Conservation (phyloP, 1,140 invertebrate genomes). For the Drosophila ogumai region DNA sequence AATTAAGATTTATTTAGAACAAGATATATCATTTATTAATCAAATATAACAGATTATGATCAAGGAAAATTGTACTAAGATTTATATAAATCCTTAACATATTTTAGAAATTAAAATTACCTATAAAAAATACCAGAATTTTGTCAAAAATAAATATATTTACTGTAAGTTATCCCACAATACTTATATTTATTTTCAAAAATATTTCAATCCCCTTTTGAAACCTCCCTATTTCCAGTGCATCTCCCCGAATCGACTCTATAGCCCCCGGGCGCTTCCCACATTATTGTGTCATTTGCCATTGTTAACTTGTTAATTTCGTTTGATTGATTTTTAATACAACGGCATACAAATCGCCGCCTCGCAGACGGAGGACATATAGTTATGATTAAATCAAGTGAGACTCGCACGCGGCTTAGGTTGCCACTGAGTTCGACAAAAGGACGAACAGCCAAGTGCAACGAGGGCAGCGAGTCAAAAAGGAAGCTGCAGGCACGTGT, state of each 20-base stretch:
- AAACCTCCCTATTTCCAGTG: not conserved
- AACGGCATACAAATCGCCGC: slow-evolving; percentile 52
- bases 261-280: slow-evolving; percentile 65
- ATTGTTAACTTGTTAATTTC: slow-evolving; percentile 84
- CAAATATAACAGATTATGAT: not conserved
- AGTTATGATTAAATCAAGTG: slow-evolving; percentile 80
- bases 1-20: not conserved
- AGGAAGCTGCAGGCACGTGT: slow-evolving; percentile 78
- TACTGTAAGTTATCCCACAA: not conserved
- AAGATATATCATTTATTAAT: not conserved
- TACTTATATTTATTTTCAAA: not conserved
- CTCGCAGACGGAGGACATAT: slow-evolving; percentile 43
- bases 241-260: slow-evolving; percentile 14
- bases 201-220: not conserved
- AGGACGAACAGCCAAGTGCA: slow-evolving; percentile 65
- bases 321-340: slow-evolving; percentile 81
- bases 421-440: slow-evolving; percentile 40
- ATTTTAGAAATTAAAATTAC: too few relatives aligned
- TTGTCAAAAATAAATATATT: not conserved
- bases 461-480: slow-evolving; percentile 66
- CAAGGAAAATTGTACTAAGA: not conserved
- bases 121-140: too few relatives aligned
- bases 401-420: slow-evolving; percentile 71
- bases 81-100: too few relatives aligned
- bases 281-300: slow-evolving; percentile 43